Conservation (phyloP, 2,797 vertebrate species). For the Buceros bicornis region DNA sequence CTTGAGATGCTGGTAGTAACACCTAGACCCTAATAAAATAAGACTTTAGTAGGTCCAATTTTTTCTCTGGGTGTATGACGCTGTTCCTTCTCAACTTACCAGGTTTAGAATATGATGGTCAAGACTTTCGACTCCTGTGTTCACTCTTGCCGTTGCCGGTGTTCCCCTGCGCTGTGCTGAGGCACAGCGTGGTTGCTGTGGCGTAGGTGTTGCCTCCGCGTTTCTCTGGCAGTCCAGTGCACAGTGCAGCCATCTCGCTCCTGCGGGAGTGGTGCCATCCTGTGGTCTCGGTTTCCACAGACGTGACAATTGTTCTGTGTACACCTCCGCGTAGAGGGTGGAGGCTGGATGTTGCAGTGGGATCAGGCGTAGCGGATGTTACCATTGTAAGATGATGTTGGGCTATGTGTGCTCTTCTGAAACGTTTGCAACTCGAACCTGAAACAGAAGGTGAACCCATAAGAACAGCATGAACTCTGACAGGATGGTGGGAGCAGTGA, state of each 20-base stretch:
- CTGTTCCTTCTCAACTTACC: neutral
- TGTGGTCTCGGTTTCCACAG: neutral
- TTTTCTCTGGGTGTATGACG: neutral
- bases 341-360: neutral
- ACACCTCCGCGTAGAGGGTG: neutral
- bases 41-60: neutral
- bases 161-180: neutral
- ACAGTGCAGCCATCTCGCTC: neutral
- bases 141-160: neutral
- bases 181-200: neutral
- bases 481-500: neutral
- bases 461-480: neutral
- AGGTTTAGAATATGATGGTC: neutral
- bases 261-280: neutral
- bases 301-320: neutral
- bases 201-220: rapidly evolving
- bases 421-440: neutral
- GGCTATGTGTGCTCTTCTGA: neutral
- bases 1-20: neutral
- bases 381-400: neutral
- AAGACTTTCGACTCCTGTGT: neutral
- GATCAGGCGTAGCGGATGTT: neutral
- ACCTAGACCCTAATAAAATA: neutral
- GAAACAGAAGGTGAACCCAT: neutral
- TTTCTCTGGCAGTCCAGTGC: neutral